Base-by-base conservation (phyloP, 2,797 vertebrate species). In the Siniperca undulata region DNA sequence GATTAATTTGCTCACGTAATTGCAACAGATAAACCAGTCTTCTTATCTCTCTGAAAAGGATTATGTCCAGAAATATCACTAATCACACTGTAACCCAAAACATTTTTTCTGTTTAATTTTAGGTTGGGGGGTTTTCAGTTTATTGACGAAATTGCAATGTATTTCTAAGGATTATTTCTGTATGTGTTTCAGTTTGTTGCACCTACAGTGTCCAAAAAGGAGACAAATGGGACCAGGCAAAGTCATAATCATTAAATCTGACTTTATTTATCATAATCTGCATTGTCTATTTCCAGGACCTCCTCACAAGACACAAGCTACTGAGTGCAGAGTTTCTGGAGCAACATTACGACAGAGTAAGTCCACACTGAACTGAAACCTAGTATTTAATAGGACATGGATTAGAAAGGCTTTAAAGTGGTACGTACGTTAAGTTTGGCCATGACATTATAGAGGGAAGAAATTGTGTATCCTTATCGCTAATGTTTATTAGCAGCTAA, bases 271-370 rank as follows among this genome's bases (percentile, higher is more conserved):
- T 86, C 42, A 81, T 44, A 10, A 3, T 44, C 11, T 70, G 53
- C 50, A 17, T 90, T 68, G 3, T 89, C 42, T 67, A 2, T 92
- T 95, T 84, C 68, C 86, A 99, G 98, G 98, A 99, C 94, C 96
- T 99, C 86, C 97, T 99, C 91, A 99, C 98, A 81, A 98, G 98
- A 96, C 98, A 99, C 96, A 99, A 99, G 93, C 95, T 99, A 92
- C 96, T 99, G 95, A 99, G 98, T 81, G 98, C 98, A 68, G 98
- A 99, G 92, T 99, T 98, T 94, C 95, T 99, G 96, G 98, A 99
- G 92, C 97, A 99, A 62, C 96, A 99, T 96, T 99, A 99, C 27
- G 98, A 99, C 92, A 96, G 94, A 95, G 98, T 99, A 94, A 97
- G 97, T 95, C 85, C 53, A 62, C 27, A 27, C n/a, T 71, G 6